Conservation (phyloP, 2,113 vertebrate species). For the Tautogolabrus adspersus region DNA sequence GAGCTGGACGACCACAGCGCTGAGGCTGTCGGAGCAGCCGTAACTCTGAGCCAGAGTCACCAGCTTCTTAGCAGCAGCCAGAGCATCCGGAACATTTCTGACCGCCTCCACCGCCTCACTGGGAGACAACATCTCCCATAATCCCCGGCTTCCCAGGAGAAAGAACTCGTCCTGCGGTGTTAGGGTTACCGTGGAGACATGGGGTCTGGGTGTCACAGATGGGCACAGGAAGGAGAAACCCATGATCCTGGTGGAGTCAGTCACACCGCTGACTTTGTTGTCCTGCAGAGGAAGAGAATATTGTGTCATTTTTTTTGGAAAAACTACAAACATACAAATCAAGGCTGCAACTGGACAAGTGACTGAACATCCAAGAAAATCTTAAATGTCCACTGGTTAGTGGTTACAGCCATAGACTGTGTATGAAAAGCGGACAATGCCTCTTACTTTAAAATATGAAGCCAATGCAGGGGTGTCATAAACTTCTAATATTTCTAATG, state of each 20-base stretch:
- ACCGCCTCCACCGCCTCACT: constrained; percentile 92
- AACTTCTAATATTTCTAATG: neutral
- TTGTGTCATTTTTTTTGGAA: neutral
- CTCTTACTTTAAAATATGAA: too few species aligned
- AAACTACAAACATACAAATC: neutral
- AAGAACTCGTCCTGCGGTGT: constrained; percentile 96
- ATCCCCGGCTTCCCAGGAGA: constrained; percentile 92
- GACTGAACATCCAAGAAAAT: too few species aligned
- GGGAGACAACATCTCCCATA: constrained; percentile 91
- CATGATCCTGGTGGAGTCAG: constrained; percentile 94
- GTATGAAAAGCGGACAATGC: too few species aligned
- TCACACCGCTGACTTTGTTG: constrained; percentile 97
- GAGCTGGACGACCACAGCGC: constrained; percentile 94
- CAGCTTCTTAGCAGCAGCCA: constrained; percentile 95
- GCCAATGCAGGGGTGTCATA: neutral
- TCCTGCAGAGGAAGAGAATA: constrained; percentile 82
- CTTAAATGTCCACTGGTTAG: too few species aligned
- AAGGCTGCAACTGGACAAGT: neutral
- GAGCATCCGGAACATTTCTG: constrained; percentile 90
- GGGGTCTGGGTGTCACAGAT: constrained; percentile 91
- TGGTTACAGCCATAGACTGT: too few species aligned
- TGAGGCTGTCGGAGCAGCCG: constrained; percentile 93
- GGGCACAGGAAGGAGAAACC: constrained; percentile 98
- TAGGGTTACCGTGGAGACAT: constrained; percentile 91
- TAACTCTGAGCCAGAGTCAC: constrained; percentile 96